A percentile compares a stretch with the other conserved stretches of the same genome.
These are phyloP conservation scores for Magallana angulata DNA, from an alignment of 1,140 invertebrate species.

Conservation along the genomic window DNA sequence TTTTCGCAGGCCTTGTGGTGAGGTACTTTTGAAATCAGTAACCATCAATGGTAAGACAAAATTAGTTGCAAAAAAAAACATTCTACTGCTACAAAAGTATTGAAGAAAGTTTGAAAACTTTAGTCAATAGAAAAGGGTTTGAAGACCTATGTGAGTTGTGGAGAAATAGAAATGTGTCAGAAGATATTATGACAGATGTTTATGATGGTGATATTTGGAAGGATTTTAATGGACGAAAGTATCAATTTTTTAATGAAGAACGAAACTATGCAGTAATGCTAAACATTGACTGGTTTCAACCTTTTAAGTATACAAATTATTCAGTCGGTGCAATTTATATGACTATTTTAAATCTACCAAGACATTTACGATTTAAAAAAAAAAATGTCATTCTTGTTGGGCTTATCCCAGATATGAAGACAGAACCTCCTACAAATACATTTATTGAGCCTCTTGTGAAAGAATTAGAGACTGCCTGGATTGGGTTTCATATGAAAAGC, in stretches of 20 bases:
- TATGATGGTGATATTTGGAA: constrained; percentile 28
- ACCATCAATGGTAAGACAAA: constrained; percentile 9
- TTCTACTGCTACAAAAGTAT: constrained; percentile 28
- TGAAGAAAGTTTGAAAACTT: constrained; percentile 9
- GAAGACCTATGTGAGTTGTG: constrained; percentile 12
- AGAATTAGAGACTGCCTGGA: constrained; percentile 51
- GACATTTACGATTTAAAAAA: constrained; percentile 43
- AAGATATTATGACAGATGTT: constrained; percentile 7
- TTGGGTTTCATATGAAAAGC: constrained; percentile 31
- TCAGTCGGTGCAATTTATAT: constrained; percentile 21
- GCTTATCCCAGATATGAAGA: constrained; percentile 56
- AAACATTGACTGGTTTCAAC: constrained; percentile 37
- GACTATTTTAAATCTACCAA: constrained; percentile 18
- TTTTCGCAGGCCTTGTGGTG: constrained; percentile 23
- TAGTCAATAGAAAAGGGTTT: constrained; percentile 22
- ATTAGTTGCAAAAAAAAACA: constrained; percentile 22
- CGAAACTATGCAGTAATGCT: constrained; percentile 20
- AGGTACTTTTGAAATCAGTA: constrained; percentile 16
- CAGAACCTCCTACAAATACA: constrained; percentile 48
- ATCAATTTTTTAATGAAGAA: constrained; percentile 22
- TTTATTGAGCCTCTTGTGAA: constrained; percentile 54
- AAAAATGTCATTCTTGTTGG: constrained; percentile 47
- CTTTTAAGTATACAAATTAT: constrained; percentile 14
- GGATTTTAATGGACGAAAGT: constrained; percentile 12
- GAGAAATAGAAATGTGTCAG: constrained; percentile 13